Base-by-base conservation (phyloP, 53 echinoderm and acorn worm species). In the Arbacia lixula region DNA sequence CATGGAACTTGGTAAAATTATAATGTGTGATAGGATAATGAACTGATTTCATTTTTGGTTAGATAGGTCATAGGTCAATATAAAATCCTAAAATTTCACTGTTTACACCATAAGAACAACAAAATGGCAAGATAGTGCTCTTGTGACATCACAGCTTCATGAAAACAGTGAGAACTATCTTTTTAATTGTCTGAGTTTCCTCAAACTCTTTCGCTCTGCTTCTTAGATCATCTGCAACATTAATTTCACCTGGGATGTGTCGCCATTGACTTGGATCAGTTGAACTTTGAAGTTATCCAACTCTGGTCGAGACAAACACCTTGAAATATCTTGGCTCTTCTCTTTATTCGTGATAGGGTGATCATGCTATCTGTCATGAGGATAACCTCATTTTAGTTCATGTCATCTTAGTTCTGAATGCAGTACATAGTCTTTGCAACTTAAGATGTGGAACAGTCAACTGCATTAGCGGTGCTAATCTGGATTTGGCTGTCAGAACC, bases 331-430 rank as follows among this genome's bases (percentile, higher is more conserved):
- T 72, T 68, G 3, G 85, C 68, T 36, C 53, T 50, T n/a, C 87
- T 80, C 25, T 67, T 60, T 36, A 91, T 85, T 85, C 91, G 76
- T 6, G 83, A 56, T 14, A 85, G 51, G 29, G 63, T 24, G 22
- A 91, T 84, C 71, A 49, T 88, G 62, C 78, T 91, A 65, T 91
- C 91, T 12, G 91, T 68, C 53, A 92, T 60, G 72, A 85, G 86
- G 26, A 92, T 55, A 29, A 66, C 76, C 9, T 76, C 63, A 1
- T 49, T 41, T 12, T 76, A 11, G 26, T 83, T 55, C 20, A 87
- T 24, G 61, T 60, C 31, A 37, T 71, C 39, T 86, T 86, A n/a
- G 37, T 60, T 19, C 16, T 71, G 21, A 78, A 68, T 19, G 81
- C 60, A 36, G 42, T 39, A 33, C 78, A 76, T 68, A 91, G n/a